Evolutionary conservation across 2,113 vertebrate genomes (phyloP).

Genomic region (Struthio camelus): DNA sequence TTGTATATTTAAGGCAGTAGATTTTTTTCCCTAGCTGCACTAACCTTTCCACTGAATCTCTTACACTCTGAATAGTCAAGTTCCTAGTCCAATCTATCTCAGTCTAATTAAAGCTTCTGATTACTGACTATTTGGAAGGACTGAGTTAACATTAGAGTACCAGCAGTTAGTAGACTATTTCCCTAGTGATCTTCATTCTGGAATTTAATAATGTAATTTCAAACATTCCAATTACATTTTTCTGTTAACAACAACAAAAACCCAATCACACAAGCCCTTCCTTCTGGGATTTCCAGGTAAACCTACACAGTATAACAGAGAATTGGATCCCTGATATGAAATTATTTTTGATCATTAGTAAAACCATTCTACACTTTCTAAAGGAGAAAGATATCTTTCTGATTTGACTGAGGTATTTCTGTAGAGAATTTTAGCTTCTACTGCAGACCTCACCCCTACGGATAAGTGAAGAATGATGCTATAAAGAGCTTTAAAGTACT

Average conservation of each 20-base stretch:
- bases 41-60: conserved; percentile 12
- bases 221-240: neutral
- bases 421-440: neutral
- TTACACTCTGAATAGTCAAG: neutral
- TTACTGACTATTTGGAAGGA: conserved; percentile 56
- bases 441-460: neutral
- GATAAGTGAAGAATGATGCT: neutral
- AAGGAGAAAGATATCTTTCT: neutral
- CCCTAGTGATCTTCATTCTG: conserved; percentile 30
- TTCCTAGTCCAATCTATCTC: conserved; percentile 15
- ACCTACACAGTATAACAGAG: neutral
- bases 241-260: neutral
- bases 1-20: neutral
- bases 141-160: conserved; percentile 26
- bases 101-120: conserved; percentile 45
- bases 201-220: conserved; percentile 39
- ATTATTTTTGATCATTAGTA: neutral
- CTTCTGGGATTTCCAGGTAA: neutral
- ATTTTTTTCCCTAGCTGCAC: neutral
- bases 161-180: conserved; percentile 52
- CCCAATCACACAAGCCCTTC: neutral
- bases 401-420: neutral
- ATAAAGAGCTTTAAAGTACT: neutral
- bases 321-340: neutral
- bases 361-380: neutral